Percentiles rank a stretch among this genome's conserved stretches.
Conservation (phyloP, 1,140 invertebrate species). For the Patella vulgata region DNA sequence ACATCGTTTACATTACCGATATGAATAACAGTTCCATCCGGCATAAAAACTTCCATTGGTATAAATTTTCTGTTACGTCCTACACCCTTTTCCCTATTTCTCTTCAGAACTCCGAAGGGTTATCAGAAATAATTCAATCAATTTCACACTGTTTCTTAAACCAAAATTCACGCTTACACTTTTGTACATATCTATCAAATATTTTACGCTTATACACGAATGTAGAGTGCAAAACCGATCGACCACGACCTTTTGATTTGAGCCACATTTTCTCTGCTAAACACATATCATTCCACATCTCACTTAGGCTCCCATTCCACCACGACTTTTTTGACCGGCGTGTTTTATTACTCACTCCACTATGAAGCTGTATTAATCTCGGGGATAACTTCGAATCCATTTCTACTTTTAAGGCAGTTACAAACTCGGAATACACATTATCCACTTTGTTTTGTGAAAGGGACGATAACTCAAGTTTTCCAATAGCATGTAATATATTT, state of each 20-base stretch:
- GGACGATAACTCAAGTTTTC: too few relatives aligned
- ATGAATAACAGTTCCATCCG: too few relatives aligned
- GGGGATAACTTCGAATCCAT: neutral
- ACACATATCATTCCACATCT: constrained; percentile 1
- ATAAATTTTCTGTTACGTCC: neutral
- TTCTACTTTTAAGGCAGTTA: too few relatives aligned
- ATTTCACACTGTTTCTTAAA: neutral
- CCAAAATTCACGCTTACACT: neutral
- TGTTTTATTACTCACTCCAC: neutral
- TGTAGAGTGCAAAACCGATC: neutral
- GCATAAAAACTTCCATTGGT: neutral
- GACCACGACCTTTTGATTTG: too few relatives aligned
- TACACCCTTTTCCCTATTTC: constrained; percentile 9
- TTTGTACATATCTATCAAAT: constrained; percentile 4
- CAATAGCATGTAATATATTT: too few relatives aligned
- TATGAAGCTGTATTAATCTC: constrained; percentile 1
- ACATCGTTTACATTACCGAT: too few relatives aligned
- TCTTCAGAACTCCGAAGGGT: constrained; percentile 3
- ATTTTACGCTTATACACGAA: neutral
- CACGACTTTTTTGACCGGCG: neutral
- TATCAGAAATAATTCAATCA: neutral
- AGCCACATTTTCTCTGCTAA: constrained; percentile 4
- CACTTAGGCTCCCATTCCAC: constrained; percentile 1
- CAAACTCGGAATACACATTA: too few relatives aligned
- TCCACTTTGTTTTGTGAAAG: too few relatives aligned